Base-by-base conservation (phyloP, 2,888 invertebrate genomes). In the Cyrtodaria siliqua region DNA sequence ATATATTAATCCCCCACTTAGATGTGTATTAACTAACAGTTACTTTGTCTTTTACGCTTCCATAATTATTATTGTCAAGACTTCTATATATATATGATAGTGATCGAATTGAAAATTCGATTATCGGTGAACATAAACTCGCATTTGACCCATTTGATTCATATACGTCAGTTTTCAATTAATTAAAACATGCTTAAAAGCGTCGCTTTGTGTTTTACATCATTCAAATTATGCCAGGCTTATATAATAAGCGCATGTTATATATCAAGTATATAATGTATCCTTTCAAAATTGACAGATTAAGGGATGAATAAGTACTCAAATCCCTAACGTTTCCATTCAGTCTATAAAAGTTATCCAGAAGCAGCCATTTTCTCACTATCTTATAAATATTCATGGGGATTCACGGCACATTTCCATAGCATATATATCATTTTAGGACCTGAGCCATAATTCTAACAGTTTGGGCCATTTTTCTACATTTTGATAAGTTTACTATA, bases 401-500 rank as follows among this genome's bases (percentile, higher is more conserved):
- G 55, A 49, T 80, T 80, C 80, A 71, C 76, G 73, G 76, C 29
- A 73, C 53, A 80, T 80, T 80, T 73, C 73, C 80, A 80, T 77
- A 80, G 62, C 64, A 61, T 70, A 74, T 80, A 74, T 62, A 80
- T 80, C 80, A 80, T 72, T 72, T 69, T 52, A 70, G 60, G 42
- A 40, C 59, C 42, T 53, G 67, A 56, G 69, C 72, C 67, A 80
- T 80, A 80, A 70, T 76, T 80, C 75, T 77, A 75, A 70, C 73
- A 67, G 80, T 52, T 68, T 59, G 60, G 59, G 70, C 56, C 61
- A 73, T 63, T 77, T 73, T 77, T 76, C 64, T 67, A 77, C 73
- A 74, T 73, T 80, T 80, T 80, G 73, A 80, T 80, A 76, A 73
- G 70, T 76, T 80, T 77, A 76, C 76, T 69, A 67, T 62, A 68